Conservation (phyloP, 2,113 vertebrate species). For the Colius striatus region DNA sequence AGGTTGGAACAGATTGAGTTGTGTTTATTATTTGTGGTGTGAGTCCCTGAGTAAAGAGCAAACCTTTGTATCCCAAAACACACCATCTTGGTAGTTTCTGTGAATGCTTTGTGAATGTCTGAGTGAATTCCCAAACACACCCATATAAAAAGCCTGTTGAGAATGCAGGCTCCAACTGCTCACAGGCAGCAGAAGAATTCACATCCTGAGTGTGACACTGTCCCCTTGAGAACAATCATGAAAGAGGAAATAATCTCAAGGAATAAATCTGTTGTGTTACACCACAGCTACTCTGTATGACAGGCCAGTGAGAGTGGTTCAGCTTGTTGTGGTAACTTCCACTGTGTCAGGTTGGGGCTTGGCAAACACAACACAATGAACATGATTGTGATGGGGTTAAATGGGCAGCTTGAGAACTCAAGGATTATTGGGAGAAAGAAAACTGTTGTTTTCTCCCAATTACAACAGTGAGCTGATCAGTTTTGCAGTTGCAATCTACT, state of each 20-base stretch:
- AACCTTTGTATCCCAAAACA: neutral
- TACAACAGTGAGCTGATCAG: neutral
- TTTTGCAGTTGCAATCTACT: neutral
- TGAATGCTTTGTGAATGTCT: neutral
- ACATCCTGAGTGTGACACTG: neutral
- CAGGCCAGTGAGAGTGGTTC: neutral
- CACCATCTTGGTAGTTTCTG: neutral
- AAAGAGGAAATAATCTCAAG: neutral
- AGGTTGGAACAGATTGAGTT: slow-evolving; percentile 32
- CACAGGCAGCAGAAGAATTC: neutral
- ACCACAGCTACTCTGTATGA: rapidly evolving
- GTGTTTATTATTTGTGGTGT: slow-evolving; percentile 19
- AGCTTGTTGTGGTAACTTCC: neutral
- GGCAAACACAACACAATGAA: neutral
- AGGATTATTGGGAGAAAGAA: neutral
- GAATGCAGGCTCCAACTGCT: neutral
- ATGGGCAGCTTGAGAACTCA: neutral
- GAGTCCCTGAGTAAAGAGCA: neutral
- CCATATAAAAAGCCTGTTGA: neutral
- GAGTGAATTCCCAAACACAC: neutral
- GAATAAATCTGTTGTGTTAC: neutral
- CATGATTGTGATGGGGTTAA: neutral
- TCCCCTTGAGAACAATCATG: neutral
- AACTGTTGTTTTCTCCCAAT: neutral
- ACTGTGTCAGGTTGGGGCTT: neutral